Conservation (phyloP, 2,888 invertebrate species). For the Hipparchia semele region DNA sequence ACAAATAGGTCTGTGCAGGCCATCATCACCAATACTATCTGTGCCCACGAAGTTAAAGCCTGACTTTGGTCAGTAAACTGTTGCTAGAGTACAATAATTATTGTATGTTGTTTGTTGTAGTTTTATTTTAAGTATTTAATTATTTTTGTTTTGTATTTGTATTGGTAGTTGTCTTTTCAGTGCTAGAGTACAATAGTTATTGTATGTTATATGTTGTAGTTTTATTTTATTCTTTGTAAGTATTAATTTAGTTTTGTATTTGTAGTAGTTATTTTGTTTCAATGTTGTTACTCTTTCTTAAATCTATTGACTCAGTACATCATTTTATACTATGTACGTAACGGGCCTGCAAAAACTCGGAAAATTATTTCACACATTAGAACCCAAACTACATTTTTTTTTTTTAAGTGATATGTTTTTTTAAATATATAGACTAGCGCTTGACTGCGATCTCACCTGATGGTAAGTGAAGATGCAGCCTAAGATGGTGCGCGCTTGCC, state of each 20-base stretch:
- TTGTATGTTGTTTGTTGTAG: slow-evolving; percentile 17
- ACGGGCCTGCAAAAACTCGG: no score
- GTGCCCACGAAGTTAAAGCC: slow-evolving; percentile 47
- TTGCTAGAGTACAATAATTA: slow-evolving; percentile 11
- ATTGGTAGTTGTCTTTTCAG: not conserved
- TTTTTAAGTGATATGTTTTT: no score
- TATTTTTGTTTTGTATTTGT: not conserved
- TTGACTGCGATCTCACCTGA: no score
- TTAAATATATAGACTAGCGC: no score
- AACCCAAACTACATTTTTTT: no score
- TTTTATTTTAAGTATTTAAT: not conserved
- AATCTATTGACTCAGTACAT: no score
- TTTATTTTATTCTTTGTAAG: not conserved
- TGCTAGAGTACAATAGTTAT: not conserved
- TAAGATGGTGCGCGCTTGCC: no score
- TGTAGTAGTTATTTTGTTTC: not conserved
- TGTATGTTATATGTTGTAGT: slow-evolving; percentile 13
- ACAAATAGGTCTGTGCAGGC: slow-evolving; percentile 52
- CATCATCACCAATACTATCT: slow-evolving; percentile 48
- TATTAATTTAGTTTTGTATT: not conserved
- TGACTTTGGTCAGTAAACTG: slow-evolving; percentile 52
- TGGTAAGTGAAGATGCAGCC: no score
- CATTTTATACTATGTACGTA: no score
- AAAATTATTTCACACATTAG: no score
- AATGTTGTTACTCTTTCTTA: not conserved